Evolutionary conservation across 2,113 vertebrate genomes (phyloP).

Genomic region (Myrmecophaga tridactyla): DNA sequence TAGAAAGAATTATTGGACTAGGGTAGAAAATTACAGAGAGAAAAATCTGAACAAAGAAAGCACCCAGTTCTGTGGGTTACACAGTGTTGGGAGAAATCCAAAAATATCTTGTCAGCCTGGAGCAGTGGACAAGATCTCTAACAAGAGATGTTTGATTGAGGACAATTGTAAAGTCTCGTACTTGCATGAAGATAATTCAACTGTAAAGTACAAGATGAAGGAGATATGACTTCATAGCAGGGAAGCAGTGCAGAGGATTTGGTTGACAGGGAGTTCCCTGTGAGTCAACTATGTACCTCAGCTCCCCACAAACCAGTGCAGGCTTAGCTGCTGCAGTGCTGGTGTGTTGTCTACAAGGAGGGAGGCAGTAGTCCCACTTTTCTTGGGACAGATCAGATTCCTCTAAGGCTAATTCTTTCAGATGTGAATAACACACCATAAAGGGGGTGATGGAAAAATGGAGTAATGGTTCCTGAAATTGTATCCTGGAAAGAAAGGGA

Average conservation of each 20-base stretch:
- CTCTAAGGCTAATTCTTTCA: background rate
- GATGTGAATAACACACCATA: background rate
- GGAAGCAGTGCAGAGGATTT: fast-evolving
- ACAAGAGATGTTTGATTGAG: background rate
- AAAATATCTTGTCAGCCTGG: background rate
- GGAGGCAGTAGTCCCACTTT: background rate
- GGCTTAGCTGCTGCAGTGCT: fast-evolving
- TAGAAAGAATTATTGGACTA: background rate
- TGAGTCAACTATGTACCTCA: background rate
- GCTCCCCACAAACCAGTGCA: fast-evolving
- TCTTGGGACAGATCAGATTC: background rate
- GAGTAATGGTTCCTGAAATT: background rate
- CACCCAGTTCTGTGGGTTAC: background rate
- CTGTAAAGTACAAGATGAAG: fast-evolving
- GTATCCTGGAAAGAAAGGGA: background rate
- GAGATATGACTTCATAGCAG: background rate
- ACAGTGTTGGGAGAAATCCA: background rate
- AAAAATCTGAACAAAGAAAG: background rate
- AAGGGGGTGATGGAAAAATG: background rate
- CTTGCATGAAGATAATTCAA: background rate
- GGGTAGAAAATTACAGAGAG: background rate
- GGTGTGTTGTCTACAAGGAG: fast-evolving
- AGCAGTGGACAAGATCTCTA: background rate
- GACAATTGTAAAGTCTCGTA: background rate
- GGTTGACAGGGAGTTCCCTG: background rate